These are phyloP conservation scores for Nephrocerus scutellatus DNA, from an alignment of 2,888 invertebrate species.

Conservation along the genomic window DNA sequence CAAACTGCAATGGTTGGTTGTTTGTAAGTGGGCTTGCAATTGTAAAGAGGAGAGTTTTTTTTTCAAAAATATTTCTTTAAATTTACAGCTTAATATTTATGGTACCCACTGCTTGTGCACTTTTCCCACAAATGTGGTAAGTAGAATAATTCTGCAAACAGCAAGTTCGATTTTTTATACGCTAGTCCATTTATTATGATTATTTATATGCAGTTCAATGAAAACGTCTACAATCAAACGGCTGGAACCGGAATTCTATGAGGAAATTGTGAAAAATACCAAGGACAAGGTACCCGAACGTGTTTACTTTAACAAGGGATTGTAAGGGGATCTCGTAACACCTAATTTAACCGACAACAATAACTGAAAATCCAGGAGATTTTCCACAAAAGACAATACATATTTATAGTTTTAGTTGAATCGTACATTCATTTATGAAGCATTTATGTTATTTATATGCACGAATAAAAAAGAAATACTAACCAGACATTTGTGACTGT, in stretches of 20 bases:
- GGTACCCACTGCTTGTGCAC: slow-evolving; percentile 79
- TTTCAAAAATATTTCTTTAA: not conserved
- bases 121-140: slow-evolving; percentile 82
- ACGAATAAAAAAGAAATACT: no score
- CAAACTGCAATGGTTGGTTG: slow-evolving; percentile 75
- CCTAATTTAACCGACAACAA: not conserved
- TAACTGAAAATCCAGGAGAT: no score
- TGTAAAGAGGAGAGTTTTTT: not conserved
- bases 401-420: no score
- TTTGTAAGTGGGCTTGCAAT: slow-evolving; percentile 82
- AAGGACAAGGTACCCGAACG: slow-evolving; percentile 61
- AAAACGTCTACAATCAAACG: slow-evolving; percentile 63
- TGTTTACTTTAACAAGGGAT: slow-evolving; percentile 84
- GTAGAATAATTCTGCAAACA: slow-evolving; percentile 4
- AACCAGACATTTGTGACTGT: no score
- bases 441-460: no score
- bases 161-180: not conserved
- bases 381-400: no score
- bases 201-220: slow-evolving; percentile 56
- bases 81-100: slow-evolving; percentile 64
- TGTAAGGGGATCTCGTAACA: no score
- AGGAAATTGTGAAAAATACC: slow-evolving; percentile 59
- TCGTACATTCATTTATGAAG: no score
- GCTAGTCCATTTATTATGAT: slow-evolving; percentile 19
- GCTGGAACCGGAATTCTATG: slow-evolving; percentile 67